phyloP scores from a whole-genome alignment of 2,113 vertebrate species.

The Cnemophilus loriae region DNA sequence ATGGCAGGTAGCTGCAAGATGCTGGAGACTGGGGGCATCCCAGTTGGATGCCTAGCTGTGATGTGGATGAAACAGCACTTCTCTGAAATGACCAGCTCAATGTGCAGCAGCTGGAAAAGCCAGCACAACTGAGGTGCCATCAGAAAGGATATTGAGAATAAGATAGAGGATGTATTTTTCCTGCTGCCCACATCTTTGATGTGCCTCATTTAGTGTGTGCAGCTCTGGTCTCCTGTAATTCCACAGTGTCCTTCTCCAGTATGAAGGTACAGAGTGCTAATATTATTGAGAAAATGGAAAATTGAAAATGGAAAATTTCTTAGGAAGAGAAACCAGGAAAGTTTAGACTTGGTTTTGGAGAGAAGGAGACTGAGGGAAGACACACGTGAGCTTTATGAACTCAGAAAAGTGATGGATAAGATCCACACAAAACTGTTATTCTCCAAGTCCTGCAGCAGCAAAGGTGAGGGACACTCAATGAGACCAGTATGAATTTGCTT shows the following conservation, averaged over 20 bases:
- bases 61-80: background rate
- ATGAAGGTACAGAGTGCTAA: background rate
- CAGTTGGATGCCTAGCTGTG: background rate
- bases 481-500: background rate
- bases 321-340: background rate
- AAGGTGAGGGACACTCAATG: background rate
- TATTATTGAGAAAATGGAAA: background rate
- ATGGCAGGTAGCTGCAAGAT: background rate
- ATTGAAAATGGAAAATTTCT: too few species aligned
- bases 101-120: background rate
- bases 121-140: background rate
- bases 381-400: background rate
- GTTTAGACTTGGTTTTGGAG: background rate
- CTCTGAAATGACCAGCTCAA: background rate
- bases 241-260: background rate
- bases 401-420: background rate
- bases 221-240: background rate
- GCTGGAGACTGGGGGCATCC: background rate
- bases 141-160: background rate
- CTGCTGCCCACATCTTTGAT: background rate
- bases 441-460: background rate
- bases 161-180: background rate
- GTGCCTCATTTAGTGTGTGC: background rate
- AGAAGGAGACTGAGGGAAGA: background rate
- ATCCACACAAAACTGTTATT: background rate